Base-by-base conservation (phyloP, 2,797 vertebrate species). In the Pelobates cultripes region DNA sequence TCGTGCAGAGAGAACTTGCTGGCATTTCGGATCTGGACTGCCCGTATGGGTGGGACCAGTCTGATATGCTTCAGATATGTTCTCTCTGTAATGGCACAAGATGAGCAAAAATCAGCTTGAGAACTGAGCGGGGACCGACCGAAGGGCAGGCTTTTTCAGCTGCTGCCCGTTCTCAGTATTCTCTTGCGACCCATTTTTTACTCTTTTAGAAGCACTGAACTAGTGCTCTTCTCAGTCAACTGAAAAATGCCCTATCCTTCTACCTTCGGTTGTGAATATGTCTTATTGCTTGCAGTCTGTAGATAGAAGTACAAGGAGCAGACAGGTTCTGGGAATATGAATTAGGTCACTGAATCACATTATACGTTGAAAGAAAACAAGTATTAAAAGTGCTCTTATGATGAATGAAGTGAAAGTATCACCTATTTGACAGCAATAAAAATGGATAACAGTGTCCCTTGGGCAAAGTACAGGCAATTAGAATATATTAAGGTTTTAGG, bases 221-320 rank as follows among this genome's bases (percentile, higher is more conserved):
- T 81, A 1, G 0, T 66, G 78, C 45, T 73, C 70, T 73, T 79
- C 43, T 63, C 60, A 79, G 70, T 80, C 78, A 80, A 41, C 45
- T 69, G 71, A 45, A 80, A 80, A 74, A 80, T 80, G 74, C 71
- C 78, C 78, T 8, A 45, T 80, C 43, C 47, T 13, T 73, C 69
- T 47, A 68, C 13, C 43, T 51, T 74, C 55, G 64, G 63, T 1
- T 43, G 41, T 45, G 70, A 60, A 74, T 72, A 69, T 66, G 78
- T 80, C 78, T 53, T 71, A 79, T 73, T 53, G 60, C 55, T 43
- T 17, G 15, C 45, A 42, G 70, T 55, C 44, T 45, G 53, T 17
- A 53, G 53, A 41, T 5, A 28, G 57, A 28, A 41, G 61, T 15
- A 57, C 47, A 67, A 15, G 17, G 64, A 60, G 10, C 45, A 73